These are phyloP conservation scores for Dissostichus mawsoni DNA, from an alignment of 2,113 vertebrate species.

Conservation along the genomic window DNA sequence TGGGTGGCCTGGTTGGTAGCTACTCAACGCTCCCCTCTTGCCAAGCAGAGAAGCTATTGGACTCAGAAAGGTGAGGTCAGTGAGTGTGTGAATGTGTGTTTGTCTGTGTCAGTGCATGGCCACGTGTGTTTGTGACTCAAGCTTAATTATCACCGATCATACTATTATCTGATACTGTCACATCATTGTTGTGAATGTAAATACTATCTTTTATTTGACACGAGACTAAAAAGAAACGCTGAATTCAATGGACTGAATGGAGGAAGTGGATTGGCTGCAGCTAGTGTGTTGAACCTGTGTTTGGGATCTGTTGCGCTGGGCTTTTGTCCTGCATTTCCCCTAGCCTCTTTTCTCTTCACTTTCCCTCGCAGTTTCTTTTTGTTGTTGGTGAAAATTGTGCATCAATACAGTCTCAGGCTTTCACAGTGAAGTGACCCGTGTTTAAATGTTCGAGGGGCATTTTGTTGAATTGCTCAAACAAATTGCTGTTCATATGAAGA, in stretches of 20 bases:
- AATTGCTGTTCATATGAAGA: constrained; percentile 77
- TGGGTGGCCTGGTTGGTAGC: constrained; percentile 77
- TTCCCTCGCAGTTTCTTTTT: constrained; percentile 65
- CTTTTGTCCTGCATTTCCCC: constrained; percentile 72
- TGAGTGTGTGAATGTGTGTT: constrained; percentile 5
- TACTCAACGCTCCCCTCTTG: constrained; percentile 55
- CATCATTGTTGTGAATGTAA: constrained; percentile 54
- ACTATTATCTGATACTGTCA: constrained; percentile 32
- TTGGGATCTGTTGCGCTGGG: constrained; percentile 64
- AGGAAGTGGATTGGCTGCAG: constrained; percentile 57
- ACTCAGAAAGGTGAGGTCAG: constrained; percentile 43
- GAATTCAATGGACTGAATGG: constrained; percentile 51
- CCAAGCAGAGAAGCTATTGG: constrained; percentile 60
- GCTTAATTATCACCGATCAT: constrained; percentile 27
- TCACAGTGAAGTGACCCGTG: constrained; percentile 74
- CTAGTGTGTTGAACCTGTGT: constrained; percentile 75
- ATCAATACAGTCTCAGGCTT: constrained; percentile 69
- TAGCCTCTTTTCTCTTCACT: constrained; percentile 64
- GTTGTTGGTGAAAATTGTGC: constrained; percentile 67
- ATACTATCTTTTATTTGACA: constrained; percentile 47
- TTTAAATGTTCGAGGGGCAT: constrained; percentile 68
- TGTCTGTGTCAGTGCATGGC: constrained; percentile 1
- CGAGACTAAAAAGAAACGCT: constrained; percentile 44
- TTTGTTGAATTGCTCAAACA: constrained; percentile 67
- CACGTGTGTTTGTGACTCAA: constrained; percentile 19